Conservation (phyloP, 2,113 vertebrate species). For the Pygoscelis antarcticus region DNA sequence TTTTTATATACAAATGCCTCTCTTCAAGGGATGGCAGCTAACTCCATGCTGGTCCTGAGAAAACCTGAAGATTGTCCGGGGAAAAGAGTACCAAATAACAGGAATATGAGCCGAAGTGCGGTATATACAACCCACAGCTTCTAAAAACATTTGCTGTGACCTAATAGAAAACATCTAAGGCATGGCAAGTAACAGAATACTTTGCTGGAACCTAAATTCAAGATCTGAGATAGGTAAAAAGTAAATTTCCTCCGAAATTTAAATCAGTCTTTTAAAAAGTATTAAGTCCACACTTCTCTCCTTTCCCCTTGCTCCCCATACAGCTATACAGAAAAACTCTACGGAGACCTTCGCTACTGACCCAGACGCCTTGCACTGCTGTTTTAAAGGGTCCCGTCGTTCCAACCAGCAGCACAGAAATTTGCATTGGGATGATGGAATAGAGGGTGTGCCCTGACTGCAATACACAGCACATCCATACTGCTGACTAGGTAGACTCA, state of each 20-base stretch:
- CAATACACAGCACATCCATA: background rate
- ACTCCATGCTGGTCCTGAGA: background rate
- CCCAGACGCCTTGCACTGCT: background rate
- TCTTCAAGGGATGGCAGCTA: background rate
- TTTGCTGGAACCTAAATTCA: background rate
- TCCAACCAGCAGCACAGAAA: background rate
- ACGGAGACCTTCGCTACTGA: background rate
- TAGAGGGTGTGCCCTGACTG: background rate
- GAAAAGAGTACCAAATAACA: background rate
- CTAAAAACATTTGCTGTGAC: background rate
- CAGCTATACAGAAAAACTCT: background rate
- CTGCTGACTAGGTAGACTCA: background rate
- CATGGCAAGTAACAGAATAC: background rate
- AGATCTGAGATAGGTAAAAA: background rate
- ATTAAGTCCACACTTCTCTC: background rate
- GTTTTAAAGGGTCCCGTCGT: background rate
- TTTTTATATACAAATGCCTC: background rate
- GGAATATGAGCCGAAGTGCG: background rate
- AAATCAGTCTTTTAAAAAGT: background rate
- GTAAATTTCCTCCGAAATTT: background rate
- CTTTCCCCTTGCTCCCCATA: background rate
- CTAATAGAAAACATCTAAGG: background rate
- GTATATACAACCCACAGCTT: background rate
- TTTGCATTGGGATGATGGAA: background rate
- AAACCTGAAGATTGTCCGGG: background rate